Percentiles rank a stretch among this genome's conserved stretches.
These are phyloP conservation scores for Guaruba guarouba DNA, from an alignment of 2,113 vertebrate genomes.

Conservation along the genomic window DNA sequence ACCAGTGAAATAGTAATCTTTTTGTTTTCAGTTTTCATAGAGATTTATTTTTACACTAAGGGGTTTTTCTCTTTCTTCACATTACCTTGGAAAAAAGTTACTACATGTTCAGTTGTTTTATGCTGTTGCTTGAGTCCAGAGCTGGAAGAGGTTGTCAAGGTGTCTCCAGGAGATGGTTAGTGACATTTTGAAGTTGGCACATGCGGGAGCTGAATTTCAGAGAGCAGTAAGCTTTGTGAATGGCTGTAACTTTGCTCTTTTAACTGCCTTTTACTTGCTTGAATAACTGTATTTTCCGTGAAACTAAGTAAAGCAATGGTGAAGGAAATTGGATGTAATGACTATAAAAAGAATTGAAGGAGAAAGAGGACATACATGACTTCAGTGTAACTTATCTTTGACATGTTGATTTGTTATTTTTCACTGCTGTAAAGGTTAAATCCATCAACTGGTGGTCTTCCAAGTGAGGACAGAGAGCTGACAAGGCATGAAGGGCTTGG, in stretches of 20 bases:
- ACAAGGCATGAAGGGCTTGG: constrained; percentile 33
- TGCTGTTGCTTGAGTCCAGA: background rate
- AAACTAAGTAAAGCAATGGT: background rate
- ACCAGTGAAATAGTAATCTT: background rate
- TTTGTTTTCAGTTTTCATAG: background rate
- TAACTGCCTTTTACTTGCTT: constrained; percentile 8
- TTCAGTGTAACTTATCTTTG: constrained; percentile 2
- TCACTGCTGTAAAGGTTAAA: constrained; percentile 41
- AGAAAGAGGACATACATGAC: background rate
- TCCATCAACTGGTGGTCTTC: constrained; percentile 43
- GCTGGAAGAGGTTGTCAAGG: background rate
- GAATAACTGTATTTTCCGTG: background rate
- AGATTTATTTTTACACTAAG: background rate
- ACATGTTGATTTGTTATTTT: background rate
- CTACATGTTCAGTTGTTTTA: background rate
- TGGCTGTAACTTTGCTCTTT: background rate
- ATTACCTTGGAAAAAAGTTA: background rate
- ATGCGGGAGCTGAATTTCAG: background rate
- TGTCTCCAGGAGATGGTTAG: background rate
- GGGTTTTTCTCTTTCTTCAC: background rate
- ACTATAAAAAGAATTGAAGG: constrained; percentile 34
- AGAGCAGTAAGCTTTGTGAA: background rate
- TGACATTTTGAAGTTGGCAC: constrained; percentile 22
- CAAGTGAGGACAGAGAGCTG: constrained; percentile 15
- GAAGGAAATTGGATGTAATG: background rate